Conservation (phyloP, 1,140 invertebrate genomes). For the Piezodorus guildinii region DNA sequence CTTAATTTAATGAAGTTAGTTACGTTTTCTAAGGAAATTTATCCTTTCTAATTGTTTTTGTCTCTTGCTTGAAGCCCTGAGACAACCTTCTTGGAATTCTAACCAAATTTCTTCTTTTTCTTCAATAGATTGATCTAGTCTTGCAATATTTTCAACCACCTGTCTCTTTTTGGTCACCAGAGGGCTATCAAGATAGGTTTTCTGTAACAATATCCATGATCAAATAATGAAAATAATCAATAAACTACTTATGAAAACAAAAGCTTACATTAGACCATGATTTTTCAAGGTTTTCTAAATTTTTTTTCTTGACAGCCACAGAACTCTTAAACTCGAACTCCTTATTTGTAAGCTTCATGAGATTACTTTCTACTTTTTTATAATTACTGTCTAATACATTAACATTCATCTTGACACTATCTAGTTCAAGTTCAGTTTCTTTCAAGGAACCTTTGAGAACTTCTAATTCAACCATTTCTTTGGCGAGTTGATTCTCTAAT, state of each 20-base stretch:
- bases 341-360: not conserved
- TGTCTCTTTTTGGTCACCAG: not conserved
- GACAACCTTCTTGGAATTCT: not conserved
- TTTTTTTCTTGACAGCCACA: not conserved
- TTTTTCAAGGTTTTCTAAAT: not conserved
- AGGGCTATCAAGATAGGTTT: conserved; percentile 2
- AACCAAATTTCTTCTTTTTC: conserved; percentile 5
- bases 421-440: not conserved
- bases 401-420: not conserved
- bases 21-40: not conserved
- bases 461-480: not conserved
- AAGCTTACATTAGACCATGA: not conserved
- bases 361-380: not conserved
- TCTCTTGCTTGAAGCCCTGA: not conserved
- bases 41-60: conserved; percentile 2
- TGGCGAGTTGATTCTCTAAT: not conserved
- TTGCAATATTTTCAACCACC: not conserved
- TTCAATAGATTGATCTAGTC: not conserved
- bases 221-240: too few relatives aligned
- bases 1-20: too few relatives aligned
- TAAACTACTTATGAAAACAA: not conserved
- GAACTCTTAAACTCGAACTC: not conserved
- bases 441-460: not conserved
- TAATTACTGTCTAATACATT: not conserved
- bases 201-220: not conserved